Percentiles rank a stretch among this genome's conserved stretches.
These are phyloP conservation scores for Charaxes varanes DNA, from an alignment of 1,140 invertebrate genomes.

Conservation along the genomic window DNA sequence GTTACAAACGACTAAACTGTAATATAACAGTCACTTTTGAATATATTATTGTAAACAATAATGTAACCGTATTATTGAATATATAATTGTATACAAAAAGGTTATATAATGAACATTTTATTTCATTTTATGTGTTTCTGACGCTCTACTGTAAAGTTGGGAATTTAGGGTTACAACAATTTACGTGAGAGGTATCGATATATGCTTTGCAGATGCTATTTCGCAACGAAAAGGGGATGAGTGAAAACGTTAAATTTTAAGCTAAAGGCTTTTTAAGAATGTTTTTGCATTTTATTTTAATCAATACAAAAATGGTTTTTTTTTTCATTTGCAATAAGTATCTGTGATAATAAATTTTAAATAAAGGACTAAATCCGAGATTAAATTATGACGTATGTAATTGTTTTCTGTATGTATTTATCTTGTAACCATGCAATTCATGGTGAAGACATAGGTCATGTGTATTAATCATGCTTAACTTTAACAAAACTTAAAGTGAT, in stretches of 20 bases:
- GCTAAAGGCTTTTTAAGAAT: conserved; percentile 31
- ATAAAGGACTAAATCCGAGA: conserved; percentile 28
- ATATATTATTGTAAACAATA: too few relatives aligned
- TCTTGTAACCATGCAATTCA: conserved; percentile 14
- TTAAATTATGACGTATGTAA: conserved; percentile 11
- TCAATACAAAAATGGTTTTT: conserved; percentile 10
- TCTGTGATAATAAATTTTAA: conserved; percentile 47
- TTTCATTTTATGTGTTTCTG: too few relatives aligned
- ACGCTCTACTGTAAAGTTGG: too few relatives aligned
- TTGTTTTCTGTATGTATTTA: conserved; percentile 8
- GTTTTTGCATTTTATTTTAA: conserved; percentile 15
- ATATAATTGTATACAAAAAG: too few relatives aligned
- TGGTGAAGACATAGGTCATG: conserved; percentile 14
- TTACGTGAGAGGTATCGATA: too few relatives aligned
- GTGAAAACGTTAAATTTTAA: conserved; percentile 27
- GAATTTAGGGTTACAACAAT: too few relatives aligned
- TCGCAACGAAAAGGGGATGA: too few relatives aligned
- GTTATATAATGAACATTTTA: too few relatives aligned
- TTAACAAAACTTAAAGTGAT: conserved; percentile 38
- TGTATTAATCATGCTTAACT: conserved; percentile 30
- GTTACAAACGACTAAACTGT: too few relatives aligned
- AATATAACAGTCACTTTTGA: too few relatives aligned
- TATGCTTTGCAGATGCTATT: too few relatives aligned
- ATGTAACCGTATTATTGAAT: too few relatives aligned
- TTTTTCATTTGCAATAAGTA: conserved; percentile 37